A percentile compares a stretch with the other conserved stretches of the same genome.
phyloP scores from a whole-genome alignment of 2,113 vertebrate genomes.

The Mobula birostris region DNA sequence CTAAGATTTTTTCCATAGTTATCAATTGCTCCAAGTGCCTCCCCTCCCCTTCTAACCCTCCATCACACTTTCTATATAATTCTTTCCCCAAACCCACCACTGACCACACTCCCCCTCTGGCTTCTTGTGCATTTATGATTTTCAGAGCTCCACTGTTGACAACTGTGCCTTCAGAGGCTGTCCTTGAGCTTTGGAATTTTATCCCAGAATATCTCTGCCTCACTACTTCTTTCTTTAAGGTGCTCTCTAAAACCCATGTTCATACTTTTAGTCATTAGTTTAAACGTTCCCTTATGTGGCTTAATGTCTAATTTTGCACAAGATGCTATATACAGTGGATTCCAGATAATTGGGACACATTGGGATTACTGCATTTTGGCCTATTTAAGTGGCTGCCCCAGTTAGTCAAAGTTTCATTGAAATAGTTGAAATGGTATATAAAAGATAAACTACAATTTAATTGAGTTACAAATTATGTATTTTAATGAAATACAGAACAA shows the following conservation, averaged over 20 bases:
- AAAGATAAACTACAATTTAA: too few relatives aligned
- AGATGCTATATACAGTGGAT: not conserved
- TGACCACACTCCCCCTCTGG: not conserved
- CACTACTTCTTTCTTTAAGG: not conserved
- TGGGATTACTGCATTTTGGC: too few relatives aligned
- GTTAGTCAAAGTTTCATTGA: too few relatives aligned
- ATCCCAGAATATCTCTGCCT: not conserved
- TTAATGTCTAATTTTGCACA: not conserved
- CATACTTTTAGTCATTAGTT: not conserved
- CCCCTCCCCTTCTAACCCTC: not conserved
- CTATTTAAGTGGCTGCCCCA: too few relatives aligned
- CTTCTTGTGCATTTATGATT: not conserved
- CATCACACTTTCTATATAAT: too few relatives aligned
- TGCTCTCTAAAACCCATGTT: not conserved
- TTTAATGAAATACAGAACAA: too few relatives aligned
- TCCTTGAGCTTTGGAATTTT: not conserved
- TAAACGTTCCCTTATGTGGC: not conserved
- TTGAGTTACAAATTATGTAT: too few relatives aligned
- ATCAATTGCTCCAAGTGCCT: not conserved
- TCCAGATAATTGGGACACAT: too few relatives aligned
- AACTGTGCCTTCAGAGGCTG: not conserved
- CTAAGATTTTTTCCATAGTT: too few relatives aligned
- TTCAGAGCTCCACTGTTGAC: not conserved
- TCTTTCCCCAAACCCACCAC: not conserved
- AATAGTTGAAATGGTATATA: too few relatives aligned